Evolutionary conservation across 1,140 invertebrate genomes (phyloP).

Genomic region (Cheumatopsyche charites): DNA sequence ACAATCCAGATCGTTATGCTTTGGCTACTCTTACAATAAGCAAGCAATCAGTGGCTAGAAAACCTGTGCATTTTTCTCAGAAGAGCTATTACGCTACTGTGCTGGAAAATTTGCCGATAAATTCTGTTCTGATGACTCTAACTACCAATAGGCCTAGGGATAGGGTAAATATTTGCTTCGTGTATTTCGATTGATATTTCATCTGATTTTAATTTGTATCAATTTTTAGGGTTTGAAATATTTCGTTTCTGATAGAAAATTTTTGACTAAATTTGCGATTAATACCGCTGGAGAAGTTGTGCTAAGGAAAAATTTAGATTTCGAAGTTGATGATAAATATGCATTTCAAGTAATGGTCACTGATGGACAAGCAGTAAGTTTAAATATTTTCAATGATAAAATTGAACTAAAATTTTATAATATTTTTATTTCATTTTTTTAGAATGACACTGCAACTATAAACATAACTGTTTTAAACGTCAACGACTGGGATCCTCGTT

Average conservation of each 20-base stretch:
- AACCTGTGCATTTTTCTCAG: constrained; percentile 70
- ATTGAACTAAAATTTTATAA: background rate
- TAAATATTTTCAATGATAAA: background rate
- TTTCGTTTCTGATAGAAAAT: constrained; percentile 68
- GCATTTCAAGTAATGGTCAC: constrained; percentile 83
- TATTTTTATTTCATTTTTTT: constrained; percentile 35
- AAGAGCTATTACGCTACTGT: constrained; percentile 73
- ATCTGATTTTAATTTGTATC: background rate
- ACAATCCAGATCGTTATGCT: constrained; percentile 87
- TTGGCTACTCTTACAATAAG: constrained; percentile 78
- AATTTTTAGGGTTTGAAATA: constrained; percentile 64
- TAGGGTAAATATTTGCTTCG: constrained; percentile 57
- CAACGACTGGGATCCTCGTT: constrained; percentile 92
- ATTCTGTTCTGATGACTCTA: constrained; percentile 70
- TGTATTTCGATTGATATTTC: too few relatives aligned
- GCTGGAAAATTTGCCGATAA: constrained; percentile 76
- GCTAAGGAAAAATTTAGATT: constrained; percentile 78
- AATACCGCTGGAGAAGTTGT: constrained; percentile 81
- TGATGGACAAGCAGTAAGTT: constrained; percentile 76
- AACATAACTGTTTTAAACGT: constrained; percentile 85
- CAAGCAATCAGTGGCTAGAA: constrained; percentile 52
- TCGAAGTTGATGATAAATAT: constrained; percentile 75
- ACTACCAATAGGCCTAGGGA: constrained; percentile 67
- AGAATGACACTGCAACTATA: constrained; percentile 77
- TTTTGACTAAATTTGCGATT: constrained; percentile 73